Evolutionary conservation across 2,797 vertebrate species (phyloP), one percentile per base, ranked within the genome.

Genomic region (Holocentrus rufus): DNA sequence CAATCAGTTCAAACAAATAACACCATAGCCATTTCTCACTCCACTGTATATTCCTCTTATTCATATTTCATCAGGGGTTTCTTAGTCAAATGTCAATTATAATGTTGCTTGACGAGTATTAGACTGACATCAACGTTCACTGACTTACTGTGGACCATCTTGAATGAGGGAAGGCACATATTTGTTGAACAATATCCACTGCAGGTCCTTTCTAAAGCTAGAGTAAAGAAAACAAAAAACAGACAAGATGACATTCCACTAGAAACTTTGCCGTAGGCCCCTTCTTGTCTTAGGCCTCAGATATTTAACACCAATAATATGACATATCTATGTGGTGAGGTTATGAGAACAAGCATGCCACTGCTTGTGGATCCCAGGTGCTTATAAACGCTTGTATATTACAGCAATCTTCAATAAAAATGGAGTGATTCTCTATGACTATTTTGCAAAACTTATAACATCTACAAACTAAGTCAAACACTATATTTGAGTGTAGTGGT

Each of bases 151-250:
- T 54, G 96, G 96, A 18, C 96, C 96, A 67, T 98, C 94, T 82
- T 98, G 96, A 87, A 98, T 97, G 72, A 96, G 88, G 1, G 96
- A 97, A 1, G 96, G 96, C 69, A 97, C 92, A 1, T 95, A 95
- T 0, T 89, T 90, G 90, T 96, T 96, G 73, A 94, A 94, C 27
- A 98, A 92, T 44, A 95, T 89, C 96, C 96, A 97, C 63, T 93
- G 91, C 69, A 96, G 88, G 73, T 95, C 93, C 66, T 88, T 92
- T 30, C 92, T 95, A 76, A 96, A 97, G 76, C 96, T 98, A 80
- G 73, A 87, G 42, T 15, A 84, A 7, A 87, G 34, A 72, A 5
- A 66, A 15, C 34, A 4, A 23, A 4, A 23, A 22, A 53, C 17
- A 61, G 8, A 55, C 5, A 0, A 42, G 1, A 42, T 42, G 39